Base-by-base conservation (phyloP, 23 tunicate genomes). In the Oikopleura vanhoeffeni region DNA sequence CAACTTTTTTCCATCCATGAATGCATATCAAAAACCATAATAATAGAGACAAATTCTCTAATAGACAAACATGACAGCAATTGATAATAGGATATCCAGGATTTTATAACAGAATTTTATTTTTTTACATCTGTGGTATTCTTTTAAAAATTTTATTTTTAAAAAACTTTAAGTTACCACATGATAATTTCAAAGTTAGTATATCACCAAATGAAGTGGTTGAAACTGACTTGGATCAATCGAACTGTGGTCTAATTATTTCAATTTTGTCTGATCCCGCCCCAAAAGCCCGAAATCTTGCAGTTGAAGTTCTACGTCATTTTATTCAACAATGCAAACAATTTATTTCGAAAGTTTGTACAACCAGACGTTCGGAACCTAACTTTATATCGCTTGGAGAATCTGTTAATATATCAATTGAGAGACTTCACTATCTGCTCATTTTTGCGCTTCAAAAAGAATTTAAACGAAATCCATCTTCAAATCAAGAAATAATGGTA, bases 291-390 rank as follows among this genome's bases (percentile, higher is more conserved):
- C 79, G 79, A 28, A 71, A 71, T 71, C 79, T 71, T 3, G 79
- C 79, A 28, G 79, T 71, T 38, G 79, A 71, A 71, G 79, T 32
- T 4, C 79, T 71, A 33, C 27, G 79, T 2, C 79, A 71, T 32
- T 71, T 71, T 71, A 71, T 71, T 71, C 79, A 71, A 71, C 79
- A 71, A 32, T 71, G 79, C 38, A 71, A 71, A 38, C 79, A 71
- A 32, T 71, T 71, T 38, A 24, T 71, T 4, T 30, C 27, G 32
- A 71, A 30, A 71, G 27, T 18, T 28, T 71, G 79, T 32, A 30
- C 35, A 13, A 30, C 34, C 38, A 18, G 79, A 71, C 27, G 79
- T 2, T 71, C 79, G 27, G 79, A 38, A 71, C 79, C 34, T 2
- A 71, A 71, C 32, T 71, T 13, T 30, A 71, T 30, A 33, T 28